Conservation (phyloP, 2,113 vertebrate species). For the Actenoides lindsayi region DNA sequence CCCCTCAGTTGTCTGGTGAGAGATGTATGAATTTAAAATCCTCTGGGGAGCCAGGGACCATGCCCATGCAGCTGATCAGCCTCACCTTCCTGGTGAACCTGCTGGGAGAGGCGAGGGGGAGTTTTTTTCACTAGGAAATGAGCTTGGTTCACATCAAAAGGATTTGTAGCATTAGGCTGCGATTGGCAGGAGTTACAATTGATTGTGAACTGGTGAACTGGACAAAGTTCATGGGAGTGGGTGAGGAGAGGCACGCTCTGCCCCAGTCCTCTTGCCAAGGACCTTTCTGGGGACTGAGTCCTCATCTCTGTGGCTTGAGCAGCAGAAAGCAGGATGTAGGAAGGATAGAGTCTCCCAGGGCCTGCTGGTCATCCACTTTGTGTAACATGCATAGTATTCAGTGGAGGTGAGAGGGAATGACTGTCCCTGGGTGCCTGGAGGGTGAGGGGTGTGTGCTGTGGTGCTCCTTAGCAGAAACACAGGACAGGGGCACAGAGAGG, state of each 20-base stretch:
- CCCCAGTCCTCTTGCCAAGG: background rate
- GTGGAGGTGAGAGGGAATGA: background rate
- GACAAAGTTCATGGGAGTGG: too few species aligned
- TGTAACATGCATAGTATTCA: too few species aligned
- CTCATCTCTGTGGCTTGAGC: background rate
- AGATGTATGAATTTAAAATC: background rate
- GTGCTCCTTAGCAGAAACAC: background rate
- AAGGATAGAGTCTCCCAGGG: background rate
- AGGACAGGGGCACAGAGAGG: background rate
- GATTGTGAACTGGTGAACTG: background rate
- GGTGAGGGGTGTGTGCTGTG: background rate
- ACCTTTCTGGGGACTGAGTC: background rate
- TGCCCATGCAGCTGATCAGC: background rate
- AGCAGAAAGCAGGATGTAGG: background rate
- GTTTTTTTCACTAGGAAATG: background rate
- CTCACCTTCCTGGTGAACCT: background rate
- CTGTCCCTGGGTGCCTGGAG: background rate
- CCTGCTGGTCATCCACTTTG: background rate
- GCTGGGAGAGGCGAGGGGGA: background rate
- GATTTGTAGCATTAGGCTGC: background rate
- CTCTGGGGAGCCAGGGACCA: background rate
- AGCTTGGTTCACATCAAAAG: background rate
- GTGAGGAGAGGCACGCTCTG: background rate
- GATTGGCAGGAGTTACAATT: background rate
- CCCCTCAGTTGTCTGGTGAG: background rate